These are phyloP conservation scores for Pachliopta kotzebuea DNA, from an alignment of 2,888 invertebrate species.

Conservation along the genomic window DNA sequence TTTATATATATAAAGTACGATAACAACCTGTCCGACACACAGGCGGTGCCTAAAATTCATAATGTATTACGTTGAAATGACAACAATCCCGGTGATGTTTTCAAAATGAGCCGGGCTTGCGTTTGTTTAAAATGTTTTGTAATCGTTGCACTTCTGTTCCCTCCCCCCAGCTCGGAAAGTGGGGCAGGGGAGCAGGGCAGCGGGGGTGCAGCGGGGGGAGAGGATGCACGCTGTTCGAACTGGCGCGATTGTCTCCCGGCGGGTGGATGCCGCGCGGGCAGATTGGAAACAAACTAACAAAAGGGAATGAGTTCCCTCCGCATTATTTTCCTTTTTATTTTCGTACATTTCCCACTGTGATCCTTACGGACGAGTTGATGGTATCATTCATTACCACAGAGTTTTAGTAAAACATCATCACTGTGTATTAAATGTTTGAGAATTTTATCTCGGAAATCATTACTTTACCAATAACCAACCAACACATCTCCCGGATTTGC, in stretches of 20 bases:
- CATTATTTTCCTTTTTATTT: slow-evolving; percentile 6
- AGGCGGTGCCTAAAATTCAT: no score
- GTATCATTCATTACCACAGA: no score
- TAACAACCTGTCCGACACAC: no score
- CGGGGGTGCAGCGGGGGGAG: background rate
- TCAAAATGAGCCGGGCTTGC: slow-evolving; percentile 2
- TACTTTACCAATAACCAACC: no score
- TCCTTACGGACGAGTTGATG: no score
- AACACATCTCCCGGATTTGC: no score
- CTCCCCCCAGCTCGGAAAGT: slow-evolving; percentile 8
- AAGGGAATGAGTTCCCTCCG: slow-evolving; percentile 20
- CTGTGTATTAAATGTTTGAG: no score
- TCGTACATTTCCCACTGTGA: background rate
- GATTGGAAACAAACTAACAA: slow-evolving; percentile 23
- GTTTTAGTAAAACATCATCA: no score
- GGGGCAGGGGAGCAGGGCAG: slow-evolving; percentile 8
- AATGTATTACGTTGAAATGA: no score
- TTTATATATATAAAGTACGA: no score
- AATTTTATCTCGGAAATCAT: no score
- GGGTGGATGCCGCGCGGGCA: slow-evolving; percentile 1
- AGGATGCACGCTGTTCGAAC: slow-evolving; percentile 6
- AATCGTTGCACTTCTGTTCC: slow-evolving; percentile 20
- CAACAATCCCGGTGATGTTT: background rate
- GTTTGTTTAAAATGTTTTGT: slow-evolving; percentile 18
- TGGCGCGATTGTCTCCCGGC: slow-evolving; percentile 13